Evolutionary conservation across 2,888 invertebrate genomes (phyloP).

Genomic region (Thecophora atra): DNA sequence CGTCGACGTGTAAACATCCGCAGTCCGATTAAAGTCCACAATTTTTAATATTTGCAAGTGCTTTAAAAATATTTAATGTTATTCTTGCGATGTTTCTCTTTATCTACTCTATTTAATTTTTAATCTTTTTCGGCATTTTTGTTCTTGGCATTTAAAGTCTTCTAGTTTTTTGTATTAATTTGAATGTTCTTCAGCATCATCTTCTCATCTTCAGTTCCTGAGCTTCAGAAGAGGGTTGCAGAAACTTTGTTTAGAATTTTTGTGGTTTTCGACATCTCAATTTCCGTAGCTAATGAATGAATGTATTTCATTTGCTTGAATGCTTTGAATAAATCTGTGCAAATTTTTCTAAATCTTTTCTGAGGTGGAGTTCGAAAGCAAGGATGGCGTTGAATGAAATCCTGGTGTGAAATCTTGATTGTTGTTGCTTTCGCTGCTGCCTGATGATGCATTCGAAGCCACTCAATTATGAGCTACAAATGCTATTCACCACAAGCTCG

Average conservation of each 20-base stretch:
- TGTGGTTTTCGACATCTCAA: constrained; percentile 31
- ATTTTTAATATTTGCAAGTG: too few relatives aligned
- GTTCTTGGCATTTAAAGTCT: background rate
- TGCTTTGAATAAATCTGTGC: constrained; percentile 20
- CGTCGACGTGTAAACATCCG: too few relatives aligned
- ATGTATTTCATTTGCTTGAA: constrained; percentile 24
- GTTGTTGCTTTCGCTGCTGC: background rate
- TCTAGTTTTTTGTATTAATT: background rate
- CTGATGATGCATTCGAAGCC: background rate
- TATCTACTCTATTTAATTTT: background rate
- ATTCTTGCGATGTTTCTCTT: too few relatives aligned
- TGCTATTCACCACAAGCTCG: constrained; percentile 50
- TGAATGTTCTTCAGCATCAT: too few relatives aligned
- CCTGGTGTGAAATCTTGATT: background rate
- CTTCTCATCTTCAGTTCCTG: background rate
- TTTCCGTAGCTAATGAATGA: constrained; percentile 17
- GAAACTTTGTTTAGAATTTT: constrained; percentile 36
- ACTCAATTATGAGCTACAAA: constrained; percentile 53
- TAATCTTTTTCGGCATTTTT: background rate
- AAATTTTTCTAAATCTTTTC: background rate
- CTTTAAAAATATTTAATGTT: too few relatives aligned
- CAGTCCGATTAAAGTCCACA: too few relatives aligned
- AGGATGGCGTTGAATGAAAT: constrained; percentile 1
- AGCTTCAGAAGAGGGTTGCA: background rate
- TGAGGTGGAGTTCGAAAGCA: background rate